These are phyloP conservation scores for Tenualosa thibaudeaui DNA, from an alignment of 2,797 vertebrate species.

Conservation along the genomic window DNA sequence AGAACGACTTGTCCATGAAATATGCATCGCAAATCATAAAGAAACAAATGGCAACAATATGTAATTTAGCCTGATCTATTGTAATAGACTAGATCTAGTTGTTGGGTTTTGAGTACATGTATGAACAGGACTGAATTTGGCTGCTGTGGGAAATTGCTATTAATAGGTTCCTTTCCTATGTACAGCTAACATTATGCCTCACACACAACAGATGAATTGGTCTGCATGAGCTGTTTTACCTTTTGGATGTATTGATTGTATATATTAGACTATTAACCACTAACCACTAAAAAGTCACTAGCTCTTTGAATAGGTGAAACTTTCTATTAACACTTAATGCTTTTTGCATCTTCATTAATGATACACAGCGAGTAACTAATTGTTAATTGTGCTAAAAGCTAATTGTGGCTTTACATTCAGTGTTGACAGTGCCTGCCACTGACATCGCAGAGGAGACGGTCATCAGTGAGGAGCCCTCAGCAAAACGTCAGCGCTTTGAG, in stretches of 20 bases:
- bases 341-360: too few relatives aligned
- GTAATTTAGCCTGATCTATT: neutral
- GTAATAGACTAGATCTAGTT: neutral
- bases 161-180: too few relatives aligned
- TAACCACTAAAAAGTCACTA: too few relatives aligned
- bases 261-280: neutral
- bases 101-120: neutral
- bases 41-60: neutral
- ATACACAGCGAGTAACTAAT: neutral
- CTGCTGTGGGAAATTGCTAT: too few relatives aligned
- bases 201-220: too few relatives aligned
- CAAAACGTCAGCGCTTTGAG: conserved; percentile 82
- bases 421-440: conserved; percentile 85
- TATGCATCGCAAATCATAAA: neutral
- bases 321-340: too few relatives aligned
- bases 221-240: too few relatives aligned
- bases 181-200: too few relatives aligned
- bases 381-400: too few relatives aligned
- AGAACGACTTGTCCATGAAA: neutral
- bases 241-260: neutral
- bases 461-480: conserved; percentile 81
- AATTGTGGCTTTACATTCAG: conserved; percentile 58
- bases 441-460: conserved; percentile 88
- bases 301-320: too few relatives aligned
- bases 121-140: too few relatives aligned